These are phyloP conservation scores for Mus spicilegus DNA, from an alignment of 2,113 vertebrate genomes.

Conservation along the genomic window DNA sequence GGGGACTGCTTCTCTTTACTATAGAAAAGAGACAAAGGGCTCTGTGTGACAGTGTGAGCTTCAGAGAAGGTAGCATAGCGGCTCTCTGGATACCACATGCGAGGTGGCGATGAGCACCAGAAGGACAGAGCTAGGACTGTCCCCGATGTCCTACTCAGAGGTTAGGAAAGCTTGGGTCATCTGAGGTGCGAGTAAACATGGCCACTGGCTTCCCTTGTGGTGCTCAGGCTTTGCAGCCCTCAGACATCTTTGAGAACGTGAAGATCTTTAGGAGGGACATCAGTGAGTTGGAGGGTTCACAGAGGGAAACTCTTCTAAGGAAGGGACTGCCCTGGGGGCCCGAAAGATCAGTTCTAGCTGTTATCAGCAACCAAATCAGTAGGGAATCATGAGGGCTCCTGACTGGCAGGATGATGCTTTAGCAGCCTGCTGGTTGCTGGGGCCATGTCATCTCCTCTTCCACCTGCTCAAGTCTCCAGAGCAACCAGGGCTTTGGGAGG, in stretches of 20 bases:
- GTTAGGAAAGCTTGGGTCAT: background rate
- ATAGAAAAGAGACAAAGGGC: background rate
- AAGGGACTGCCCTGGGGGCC: background rate
- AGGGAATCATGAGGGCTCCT: background rate
- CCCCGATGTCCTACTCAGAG: background rate
- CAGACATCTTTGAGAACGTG: background rate
- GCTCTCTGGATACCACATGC: background rate
- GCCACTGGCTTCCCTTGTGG: background rate
- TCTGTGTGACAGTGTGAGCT: background rate
- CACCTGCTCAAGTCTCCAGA: background rate
- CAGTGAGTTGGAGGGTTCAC: background rate
- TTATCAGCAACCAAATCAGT: background rate
- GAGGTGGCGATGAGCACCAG: background rate
- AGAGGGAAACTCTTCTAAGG: background rate
- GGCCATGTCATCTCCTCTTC: background rate
- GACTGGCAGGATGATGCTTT: background rate
- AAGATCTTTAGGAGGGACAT: background rate
- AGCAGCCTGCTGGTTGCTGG: background rate
- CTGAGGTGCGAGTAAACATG: background rate
- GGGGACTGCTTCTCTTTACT: background rate
- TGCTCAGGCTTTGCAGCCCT: background rate
- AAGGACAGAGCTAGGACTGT: background rate
- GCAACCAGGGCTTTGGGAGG: background rate
- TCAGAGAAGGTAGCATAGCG: background rate
- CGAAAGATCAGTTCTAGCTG: background rate